Evolutionary conservation across 2,888 invertebrate species (phyloP).

Genomic region (Lasioglossum zephyrum): DNA sequence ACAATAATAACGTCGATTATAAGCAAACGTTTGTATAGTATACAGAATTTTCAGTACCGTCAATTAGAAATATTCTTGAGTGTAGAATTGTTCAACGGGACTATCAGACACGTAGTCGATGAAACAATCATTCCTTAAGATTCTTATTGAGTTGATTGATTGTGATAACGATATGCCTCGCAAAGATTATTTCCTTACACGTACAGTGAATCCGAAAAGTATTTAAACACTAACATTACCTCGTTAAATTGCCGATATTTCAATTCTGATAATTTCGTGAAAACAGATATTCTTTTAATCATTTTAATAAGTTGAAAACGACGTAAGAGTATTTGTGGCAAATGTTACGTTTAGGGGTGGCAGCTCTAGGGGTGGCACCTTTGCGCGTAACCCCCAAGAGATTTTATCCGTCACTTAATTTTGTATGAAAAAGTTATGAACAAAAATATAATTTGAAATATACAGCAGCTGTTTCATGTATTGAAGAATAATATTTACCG

Average conservation of each 20-base stretch:
- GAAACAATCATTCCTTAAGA: neutral
- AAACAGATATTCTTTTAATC: neutral
- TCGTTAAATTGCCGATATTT: neutral
- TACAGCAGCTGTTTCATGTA: too few relatives aligned
- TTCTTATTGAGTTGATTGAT: conserved; percentile 31
- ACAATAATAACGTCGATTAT: neutral
- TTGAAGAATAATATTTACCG: too few relatives aligned
- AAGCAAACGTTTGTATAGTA: neutral
- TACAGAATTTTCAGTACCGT: neutral
- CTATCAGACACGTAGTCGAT: neutral
- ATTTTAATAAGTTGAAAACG: too few relatives aligned
- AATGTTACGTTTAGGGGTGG: too few relatives aligned
- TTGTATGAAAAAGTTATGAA: too few relatives aligned
- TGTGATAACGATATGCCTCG: conserved; percentile 56
- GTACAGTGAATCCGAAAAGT: neutral
- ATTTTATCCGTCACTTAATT: too few relatives aligned
- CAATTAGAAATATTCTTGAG: neutral
- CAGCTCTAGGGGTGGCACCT: too few relatives aligned
- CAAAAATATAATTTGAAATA: too few relatives aligned
- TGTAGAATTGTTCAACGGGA: neutral
- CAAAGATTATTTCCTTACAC: conserved; percentile 25
- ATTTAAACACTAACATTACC: neutral
- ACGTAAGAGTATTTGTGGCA: too few relatives aligned
- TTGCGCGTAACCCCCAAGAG: too few relatives aligned
- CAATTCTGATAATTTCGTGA: neutral